These are phyloP conservation scores for Neogobius melanostomus DNA, from an alignment of 2,113 vertebrate genomes.

Conservation along the genomic window DNA sequence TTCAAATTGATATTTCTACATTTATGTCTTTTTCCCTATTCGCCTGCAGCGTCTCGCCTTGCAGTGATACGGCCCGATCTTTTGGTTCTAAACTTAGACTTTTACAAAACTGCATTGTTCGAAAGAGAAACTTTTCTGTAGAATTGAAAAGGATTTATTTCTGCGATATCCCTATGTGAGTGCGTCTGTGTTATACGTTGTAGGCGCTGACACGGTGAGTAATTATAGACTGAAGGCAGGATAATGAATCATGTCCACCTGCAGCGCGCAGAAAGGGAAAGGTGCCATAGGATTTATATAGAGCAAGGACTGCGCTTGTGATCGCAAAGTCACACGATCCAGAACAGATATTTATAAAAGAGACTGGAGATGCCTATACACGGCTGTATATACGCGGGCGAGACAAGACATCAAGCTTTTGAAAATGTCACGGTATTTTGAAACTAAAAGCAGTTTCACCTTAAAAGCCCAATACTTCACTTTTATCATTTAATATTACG, in stretches of 20 bases:
- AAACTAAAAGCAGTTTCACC: too few species aligned
- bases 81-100: too few species aligned
- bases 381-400: neutral
- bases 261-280: neutral
- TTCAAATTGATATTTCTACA: too few species aligned
- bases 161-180: too few species aligned
- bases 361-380: neutral
- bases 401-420: neutral
- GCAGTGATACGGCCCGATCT: too few species aligned
- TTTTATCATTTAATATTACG: too few species aligned
- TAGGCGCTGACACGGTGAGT: neutral
- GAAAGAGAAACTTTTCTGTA: neutral
- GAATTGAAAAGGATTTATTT: neutral
- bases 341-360: neutral
- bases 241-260: slow-evolving; percentile 1
- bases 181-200: neutral
- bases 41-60: too few species aligned
- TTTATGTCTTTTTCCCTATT: too few species aligned
- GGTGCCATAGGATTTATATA: neutral
- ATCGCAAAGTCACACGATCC: neutral
- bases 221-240: slow-evolving; percentile 7
- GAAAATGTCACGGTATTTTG: too few species aligned
- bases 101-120: too few species aligned
- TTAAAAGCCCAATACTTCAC: too few species aligned
- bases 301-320: neutral